A percentile compares a stretch with the other conserved stretches of the same genome.
Conservation (phyloP, 2,797 vertebrate species). For the Lepilemur ruficaudatus region DNA sequence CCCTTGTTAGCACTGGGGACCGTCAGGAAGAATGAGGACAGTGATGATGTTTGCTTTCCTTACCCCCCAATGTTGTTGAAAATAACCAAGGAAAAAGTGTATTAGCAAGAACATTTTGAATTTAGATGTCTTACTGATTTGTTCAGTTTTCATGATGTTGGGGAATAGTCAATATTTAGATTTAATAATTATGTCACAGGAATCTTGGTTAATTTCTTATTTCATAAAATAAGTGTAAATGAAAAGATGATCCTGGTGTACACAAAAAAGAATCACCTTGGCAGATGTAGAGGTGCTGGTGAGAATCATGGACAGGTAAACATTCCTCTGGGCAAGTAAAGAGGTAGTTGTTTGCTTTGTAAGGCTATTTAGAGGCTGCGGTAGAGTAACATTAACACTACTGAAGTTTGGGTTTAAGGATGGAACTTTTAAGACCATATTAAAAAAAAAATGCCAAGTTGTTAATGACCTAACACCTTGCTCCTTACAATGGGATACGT, state of each 20-base stretch:
- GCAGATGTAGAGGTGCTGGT: background rate
- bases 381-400: background rate
- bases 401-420: background rate
- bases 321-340: background rate
- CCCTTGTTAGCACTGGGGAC: too few relatives aligned
- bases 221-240: background rate
- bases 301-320: background rate
- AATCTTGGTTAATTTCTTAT: background rate
- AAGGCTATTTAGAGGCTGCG: background rate
- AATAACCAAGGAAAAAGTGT: background rate
- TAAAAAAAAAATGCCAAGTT: background rate
- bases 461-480: background rate
- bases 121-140: background rate
- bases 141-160: background rate
- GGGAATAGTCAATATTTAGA: background rate
- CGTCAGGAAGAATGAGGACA: background rate
- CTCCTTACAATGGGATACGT: background rate
- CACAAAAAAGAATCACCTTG: background rate
- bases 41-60: background rate
- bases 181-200: background rate
- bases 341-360: background rate
- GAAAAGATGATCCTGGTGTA: background rate
- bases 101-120: background rate
- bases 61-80: background rate
- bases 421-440: background rate